phyloP scores from a whole-genome alignment of 2,888 invertebrate species.

The Pilophorus perplexus region DNA sequence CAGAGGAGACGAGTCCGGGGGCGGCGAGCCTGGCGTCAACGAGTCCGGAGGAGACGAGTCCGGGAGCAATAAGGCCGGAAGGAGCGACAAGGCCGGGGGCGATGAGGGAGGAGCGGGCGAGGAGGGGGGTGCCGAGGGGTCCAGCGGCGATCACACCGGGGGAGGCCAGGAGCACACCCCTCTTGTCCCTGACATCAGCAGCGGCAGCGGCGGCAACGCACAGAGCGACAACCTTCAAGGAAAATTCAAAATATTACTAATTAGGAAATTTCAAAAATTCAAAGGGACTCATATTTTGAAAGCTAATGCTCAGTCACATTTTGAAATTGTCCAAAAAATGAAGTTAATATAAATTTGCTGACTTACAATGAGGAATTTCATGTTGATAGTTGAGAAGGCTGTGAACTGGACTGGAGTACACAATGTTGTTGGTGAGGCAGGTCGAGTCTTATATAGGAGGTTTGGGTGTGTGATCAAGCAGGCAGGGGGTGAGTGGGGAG shows the following conservation, averaged over 20 bases:
- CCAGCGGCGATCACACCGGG: not conserved
- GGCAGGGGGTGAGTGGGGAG: too few species aligned
- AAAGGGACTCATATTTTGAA: too few species aligned
- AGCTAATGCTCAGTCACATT: too few species aligned
- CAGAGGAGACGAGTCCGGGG: not conserved
- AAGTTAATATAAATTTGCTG: too few species aligned
- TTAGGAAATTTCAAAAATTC: too few species aligned
- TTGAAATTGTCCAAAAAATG: too few species aligned
- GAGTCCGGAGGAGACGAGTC: conserved; percentile 12
- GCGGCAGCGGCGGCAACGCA: conserved; percentile 17
- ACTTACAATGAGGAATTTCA: conserved; percentile 33
- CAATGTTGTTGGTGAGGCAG: not conserved
- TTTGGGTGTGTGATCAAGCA: too few species aligned
- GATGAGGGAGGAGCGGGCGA: not conserved
- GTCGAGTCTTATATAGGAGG: too few species aligned
- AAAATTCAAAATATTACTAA: too few species aligned
- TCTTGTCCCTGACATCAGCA: conserved; percentile 18
- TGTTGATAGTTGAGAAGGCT: not conserved
- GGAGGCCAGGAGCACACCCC: conserved; percentile 10
- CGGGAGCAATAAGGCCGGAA: conserved; percentile 15
- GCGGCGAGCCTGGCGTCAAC: conserved; percentile 2
- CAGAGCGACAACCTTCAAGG: conserved; percentile 15
- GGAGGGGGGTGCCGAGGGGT: not conserved
- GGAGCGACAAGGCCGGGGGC: conserved; percentile 10
- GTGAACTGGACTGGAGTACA: conserved; percentile 13